Percentiles rank a stretch among this genome's conserved stretches.
phyloP scores from a whole-genome alignment of 2,797 vertebrate species.

The Xenentodon cancila region DNA sequence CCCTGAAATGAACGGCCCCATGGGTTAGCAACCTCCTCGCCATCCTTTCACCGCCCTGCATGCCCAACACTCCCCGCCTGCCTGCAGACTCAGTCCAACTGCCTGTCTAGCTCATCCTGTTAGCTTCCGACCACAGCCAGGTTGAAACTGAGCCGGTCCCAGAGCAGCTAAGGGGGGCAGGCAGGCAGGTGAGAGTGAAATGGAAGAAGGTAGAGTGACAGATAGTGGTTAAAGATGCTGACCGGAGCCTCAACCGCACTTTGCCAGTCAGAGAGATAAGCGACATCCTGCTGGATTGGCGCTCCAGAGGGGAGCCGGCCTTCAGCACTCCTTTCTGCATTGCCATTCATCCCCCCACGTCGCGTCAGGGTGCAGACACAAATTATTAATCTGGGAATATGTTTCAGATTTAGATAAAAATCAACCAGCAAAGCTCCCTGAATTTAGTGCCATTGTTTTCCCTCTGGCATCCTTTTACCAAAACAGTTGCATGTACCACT shows the following conservation, averaged over 20 bases:
- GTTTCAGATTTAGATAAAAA: conserved; percentile 38
- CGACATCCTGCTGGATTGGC: conserved; percentile 59
- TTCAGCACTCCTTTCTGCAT: conserved; percentile 16
- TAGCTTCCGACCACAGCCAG: conserved; percentile 54
- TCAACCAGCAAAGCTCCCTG: conserved; percentile 27
- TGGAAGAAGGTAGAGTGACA: conserved; percentile 54
- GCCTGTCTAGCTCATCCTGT: conserved; percentile 52
- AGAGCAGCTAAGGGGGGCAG: conserved; percentile 34
- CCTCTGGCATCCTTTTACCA: conserved; percentile 63
- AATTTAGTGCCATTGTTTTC: conserved; percentile 35
- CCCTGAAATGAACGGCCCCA: conserved; percentile 60
- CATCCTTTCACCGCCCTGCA: background rate
- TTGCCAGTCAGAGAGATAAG: conserved; percentile 66
- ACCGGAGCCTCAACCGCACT: conserved; percentile 71
- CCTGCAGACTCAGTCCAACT: conserved; percentile 52
- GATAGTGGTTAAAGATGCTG: conserved; percentile 70
- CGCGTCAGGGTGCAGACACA: conserved; percentile 33
- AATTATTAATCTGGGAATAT: conserved; percentile 27
- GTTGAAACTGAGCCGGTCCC: conserved; percentile 66
- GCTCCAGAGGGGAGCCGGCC: conserved; percentile 14
- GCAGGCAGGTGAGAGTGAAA: conserved; percentile 30
- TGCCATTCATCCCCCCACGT: conserved; percentile 39
- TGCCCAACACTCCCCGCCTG: conserved; percentile 16
- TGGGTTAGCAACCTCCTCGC: conserved; percentile 55
- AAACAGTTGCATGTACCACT: conserved; percentile 60